Evolutionary conservation across 2,113 vertebrate species (phyloP), one percentile per base, ranked within the genome.

Genomic region (Sula dactylatra): DNA sequence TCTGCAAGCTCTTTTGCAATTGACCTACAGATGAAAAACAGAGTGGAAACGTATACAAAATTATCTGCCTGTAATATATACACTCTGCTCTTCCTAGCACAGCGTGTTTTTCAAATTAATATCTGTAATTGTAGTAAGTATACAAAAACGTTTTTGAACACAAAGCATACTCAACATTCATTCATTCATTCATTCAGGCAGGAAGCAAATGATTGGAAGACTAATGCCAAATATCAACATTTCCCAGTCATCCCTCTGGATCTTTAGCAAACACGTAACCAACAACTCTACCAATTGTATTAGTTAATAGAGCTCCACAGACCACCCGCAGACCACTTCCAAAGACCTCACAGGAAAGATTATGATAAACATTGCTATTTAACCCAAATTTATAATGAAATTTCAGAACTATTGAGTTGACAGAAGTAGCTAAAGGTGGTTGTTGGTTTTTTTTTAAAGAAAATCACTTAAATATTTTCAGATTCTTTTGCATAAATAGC

Each of bases 1-100:
- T 99, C 99, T 31, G 99, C 99, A 34, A 99, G 99, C 78, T 99
- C 99, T 98, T 99, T 99, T 40, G 99, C 99, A 97, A 99, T 99
- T 82, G 99, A 99, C 96, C 99, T 99, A 92, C 19, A 94, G 45
- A 83, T 34, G 73, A 64, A 88, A 82, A 84, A 38, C 62, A n/a
- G 24, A 88, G 31, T 24, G 38, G 25, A 61, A 82, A 91, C 2
- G 22, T 8, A 38, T 7, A 25, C 72, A 49, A 74, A 95, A 86
- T 73, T 44, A 64, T 14, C 29, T 87, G 34, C 11, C 34, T 42
- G 6, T 12, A 88, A 36, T 11, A 50, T 20, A 66, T 6, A 42
- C 10, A 25, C 40, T 36, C 31, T 27, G 84, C 24, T 88, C 55
- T 88, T 55, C 45, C 36, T 34, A 47, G n/a, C 13, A 92, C n/a